A percentile compares a stretch with the other conserved stretches of the same genome.
Evolutionary conservation across 2,888 invertebrate species (phyloP).

Genomic region (Caenorhabditis virilis): DNA sequence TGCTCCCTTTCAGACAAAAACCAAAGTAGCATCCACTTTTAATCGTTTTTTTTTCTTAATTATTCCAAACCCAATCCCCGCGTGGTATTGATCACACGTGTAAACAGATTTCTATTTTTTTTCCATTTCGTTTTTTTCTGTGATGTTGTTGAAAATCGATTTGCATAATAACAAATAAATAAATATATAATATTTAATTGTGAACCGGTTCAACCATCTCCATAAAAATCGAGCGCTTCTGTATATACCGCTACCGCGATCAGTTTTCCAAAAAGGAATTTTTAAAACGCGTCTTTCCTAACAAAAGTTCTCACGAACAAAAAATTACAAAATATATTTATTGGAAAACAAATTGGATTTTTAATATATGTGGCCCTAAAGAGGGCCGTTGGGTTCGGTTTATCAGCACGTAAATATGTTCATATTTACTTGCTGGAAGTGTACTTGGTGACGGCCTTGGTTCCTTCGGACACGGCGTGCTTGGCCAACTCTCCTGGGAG

Average conservation of each 20-base stretch:
- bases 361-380: constrained; percentile 52
- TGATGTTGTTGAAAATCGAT: not conserved
- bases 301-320: too few relatives aligned
- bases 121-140: not conserved
- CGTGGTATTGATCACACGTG: constrained; percentile 43
- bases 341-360: too few relatives aligned
- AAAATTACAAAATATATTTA: too few relatives aligned
- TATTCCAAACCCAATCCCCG: too few relatives aligned
- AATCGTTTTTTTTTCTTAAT: too few relatives aligned
- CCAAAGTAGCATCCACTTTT: too few relatives aligned
- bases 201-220: not conserved
- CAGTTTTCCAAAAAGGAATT: not conserved
- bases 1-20: not conserved
- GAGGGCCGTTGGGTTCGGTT: constrained; percentile 53
- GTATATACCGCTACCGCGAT: not conserved
- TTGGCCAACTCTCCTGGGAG: constrained; percentile 45
- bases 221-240: not conserved
- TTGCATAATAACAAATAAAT: constrained; percentile 4
- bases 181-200: not conserved
- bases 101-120: constrained; percentile 6
- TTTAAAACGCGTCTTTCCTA: not conserved
- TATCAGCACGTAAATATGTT: not conserved
- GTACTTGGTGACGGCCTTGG: constrained; percentile 44
- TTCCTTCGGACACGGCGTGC: constrained; percentile 43
- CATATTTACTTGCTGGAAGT: constrained; percentile 35